These are phyloP conservation scores for Gisinianus flammeolus DNA, from an alignment of 2,888 invertebrate genomes.

Conservation along the genomic window DNA sequence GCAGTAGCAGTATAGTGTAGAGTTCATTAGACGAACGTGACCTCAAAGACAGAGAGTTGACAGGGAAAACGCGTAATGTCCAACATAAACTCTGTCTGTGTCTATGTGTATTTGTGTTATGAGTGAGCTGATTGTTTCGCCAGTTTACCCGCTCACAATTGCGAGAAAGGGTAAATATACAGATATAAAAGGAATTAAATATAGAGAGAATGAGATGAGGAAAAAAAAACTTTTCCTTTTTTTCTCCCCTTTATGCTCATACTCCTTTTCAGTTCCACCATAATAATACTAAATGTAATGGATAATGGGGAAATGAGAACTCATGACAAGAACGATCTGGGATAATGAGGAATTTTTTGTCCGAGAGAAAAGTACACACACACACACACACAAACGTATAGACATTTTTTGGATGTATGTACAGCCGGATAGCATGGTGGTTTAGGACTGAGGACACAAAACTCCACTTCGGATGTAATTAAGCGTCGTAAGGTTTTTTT, in stretches of 20 bases:
- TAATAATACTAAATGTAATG: background rate
- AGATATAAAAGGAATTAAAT: background rate
- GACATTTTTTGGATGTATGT: background rate
- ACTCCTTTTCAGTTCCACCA: background rate
- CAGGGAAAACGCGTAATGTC: background rate
- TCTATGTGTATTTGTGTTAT: background rate
- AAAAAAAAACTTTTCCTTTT: slow-evolving; percentile 1
- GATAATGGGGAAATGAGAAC: background rate
- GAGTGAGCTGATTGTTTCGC: background rate
- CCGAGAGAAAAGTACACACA: background rate
- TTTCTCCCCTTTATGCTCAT: background rate
- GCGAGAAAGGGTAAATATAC: background rate
- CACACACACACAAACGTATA: background rate
- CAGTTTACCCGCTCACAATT: background rate
- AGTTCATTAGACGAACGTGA: background rate
- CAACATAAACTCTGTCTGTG: background rate
- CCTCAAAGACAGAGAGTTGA: background rate
- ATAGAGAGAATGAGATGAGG: background rate
- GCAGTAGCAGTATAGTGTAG: background rate
- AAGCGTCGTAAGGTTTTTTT: slow-evolving; percentile 39
- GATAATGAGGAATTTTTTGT: slow-evolving; percentile 39
- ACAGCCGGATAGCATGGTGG: background rate
- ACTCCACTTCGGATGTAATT: slow-evolving; percentile 38
- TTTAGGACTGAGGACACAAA: background rate
- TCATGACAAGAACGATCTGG: background rate